Percentiles rank a stretch among this genome's conserved stretches.
These are phyloP conservation scores for Leptopterna dolabrata DNA, from an alignment of 2,888 invertebrate species.

Conservation along the genomic window DNA sequence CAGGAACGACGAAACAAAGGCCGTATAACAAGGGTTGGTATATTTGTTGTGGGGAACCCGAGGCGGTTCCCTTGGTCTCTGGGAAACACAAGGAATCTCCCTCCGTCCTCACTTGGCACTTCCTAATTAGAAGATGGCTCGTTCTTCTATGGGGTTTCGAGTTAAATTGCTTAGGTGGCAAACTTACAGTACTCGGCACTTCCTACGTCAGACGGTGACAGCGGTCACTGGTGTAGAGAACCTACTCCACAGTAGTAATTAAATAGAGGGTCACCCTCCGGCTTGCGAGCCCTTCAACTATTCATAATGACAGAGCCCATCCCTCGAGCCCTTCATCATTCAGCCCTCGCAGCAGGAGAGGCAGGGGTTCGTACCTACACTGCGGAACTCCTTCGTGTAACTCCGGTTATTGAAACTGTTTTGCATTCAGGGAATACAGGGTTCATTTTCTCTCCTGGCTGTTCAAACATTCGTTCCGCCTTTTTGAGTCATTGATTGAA, in stretches of 20 bases:
- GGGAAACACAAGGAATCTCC: not conserved
- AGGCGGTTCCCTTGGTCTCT: not conserved
- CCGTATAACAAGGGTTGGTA: slow-evolving; percentile 13
- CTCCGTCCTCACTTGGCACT: not conserved
- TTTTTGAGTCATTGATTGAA: too few species aligned
- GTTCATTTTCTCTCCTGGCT: not conserved
- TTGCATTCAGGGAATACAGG: not conserved
- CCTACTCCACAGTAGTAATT: not conserved
- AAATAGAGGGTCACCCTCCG: not conserved
- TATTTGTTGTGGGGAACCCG: slow-evolving; percentile 19
- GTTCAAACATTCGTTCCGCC: too few species aligned
- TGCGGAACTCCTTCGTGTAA: not conserved
- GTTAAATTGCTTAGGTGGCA: slow-evolving; percentile 10
- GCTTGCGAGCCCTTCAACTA: not conserved
- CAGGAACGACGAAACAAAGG: not conserved
- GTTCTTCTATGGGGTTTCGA: not conserved
- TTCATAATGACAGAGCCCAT: not conserved
- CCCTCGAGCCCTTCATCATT: not conserved
- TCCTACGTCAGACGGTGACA: not conserved
- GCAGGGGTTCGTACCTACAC: not conserved
- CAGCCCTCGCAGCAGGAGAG: not conserved
- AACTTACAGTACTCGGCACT: not conserved
- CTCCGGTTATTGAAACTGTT: not conserved
- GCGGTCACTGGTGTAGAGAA: not conserved
- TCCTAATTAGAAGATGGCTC: slow-evolving; percentile 21